These are phyloP conservation scores for Emmelina monodactyla DNA, from an alignment of 2,888 invertebrate species.

Conservation along the genomic window DNA sequence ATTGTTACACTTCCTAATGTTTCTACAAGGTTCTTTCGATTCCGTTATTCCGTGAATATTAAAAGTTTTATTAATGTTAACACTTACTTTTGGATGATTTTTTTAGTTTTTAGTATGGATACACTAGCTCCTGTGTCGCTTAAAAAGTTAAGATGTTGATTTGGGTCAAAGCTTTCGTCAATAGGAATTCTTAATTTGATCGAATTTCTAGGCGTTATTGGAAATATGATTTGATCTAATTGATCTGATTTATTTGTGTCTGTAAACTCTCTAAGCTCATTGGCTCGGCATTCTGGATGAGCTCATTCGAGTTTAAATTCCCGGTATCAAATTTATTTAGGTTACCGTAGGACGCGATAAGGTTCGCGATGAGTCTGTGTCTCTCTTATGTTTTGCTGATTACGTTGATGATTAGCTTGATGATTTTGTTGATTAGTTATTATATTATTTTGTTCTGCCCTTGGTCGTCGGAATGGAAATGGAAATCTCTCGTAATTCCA, in stretches of 20 bases:
- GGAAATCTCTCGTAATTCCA: not conserved
- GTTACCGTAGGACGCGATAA: not conserved
- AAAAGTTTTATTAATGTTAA: not conserved
- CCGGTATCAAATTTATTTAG: not conserved
- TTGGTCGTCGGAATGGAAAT: too few relatives aligned
- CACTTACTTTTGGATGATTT: not conserved
- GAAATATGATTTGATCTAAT: too few relatives aligned
- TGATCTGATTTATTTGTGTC: not conserved
- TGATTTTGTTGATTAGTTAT: too few relatives aligned
- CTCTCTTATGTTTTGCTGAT: too few relatives aligned
- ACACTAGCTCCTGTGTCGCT: constrained; percentile 2
- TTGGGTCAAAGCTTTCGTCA: too few relatives aligned
- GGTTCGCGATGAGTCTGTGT: not conserved
- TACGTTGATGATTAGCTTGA: too few relatives aligned
- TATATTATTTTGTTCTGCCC: too few relatives aligned
- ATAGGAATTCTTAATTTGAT: not conserved
- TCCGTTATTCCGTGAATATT: not conserved
- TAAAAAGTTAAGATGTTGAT: not conserved
- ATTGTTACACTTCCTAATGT: not conserved
- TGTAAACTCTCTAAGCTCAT: not conserved
- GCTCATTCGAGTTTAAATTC: not conserved
- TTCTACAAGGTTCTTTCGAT: not conserved
- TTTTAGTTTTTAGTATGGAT: not conserved
- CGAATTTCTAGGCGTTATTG: not conserved
- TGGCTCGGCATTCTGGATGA: not conserved